Evolutionary conservation across 2,888 invertebrate genomes (phyloP), one percentile per base, ranked within the genome.

Genomic region (Thelaira solivaga): DNA sequence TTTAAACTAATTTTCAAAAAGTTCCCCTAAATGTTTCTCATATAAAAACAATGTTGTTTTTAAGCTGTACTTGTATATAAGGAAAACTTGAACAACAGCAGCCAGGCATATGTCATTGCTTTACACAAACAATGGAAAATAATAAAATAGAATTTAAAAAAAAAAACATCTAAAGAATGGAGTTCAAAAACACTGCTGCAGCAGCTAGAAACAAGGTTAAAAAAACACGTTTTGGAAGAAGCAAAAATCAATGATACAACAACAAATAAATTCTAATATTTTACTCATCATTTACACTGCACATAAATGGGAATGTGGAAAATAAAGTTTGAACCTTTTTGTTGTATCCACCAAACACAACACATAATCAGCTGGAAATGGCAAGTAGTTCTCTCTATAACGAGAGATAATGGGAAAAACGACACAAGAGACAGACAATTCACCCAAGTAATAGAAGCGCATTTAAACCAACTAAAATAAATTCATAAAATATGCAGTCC

Each of bases 171-270:
- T 13, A 3, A 36, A 68, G 11, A 34, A 8, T 8, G 13, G n/a
- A 29, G 18, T 18, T 34, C 1, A 26, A 41, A 24, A 13, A 5
- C 2, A 22, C 2, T 24, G 8, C 22, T 10, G 18, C 3, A 49
- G n/a, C n/a, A n/a, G n/a, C n/a, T n/a, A n/a, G 13, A 24, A 57
- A 39, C 16, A 24, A 43, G 59, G 45, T 53, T 61, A 34, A 51
- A 64, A 31, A 20, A 18, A 8, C 20, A 55, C 45, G 20, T n/a
- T 51, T 61, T 57, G 34, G 51, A 75, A 62, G 69, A 41, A 47
- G 62, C 62, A 71, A 71, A 65, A 71, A 76, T 76, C 76, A 76
- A 65, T 61, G 39, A 18, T 39, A 61, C 16, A 61, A 65, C 11
- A 65, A 59, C 41, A 59, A 65, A 49, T 43, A 49, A 61, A 53